Evolutionary conservation across 2,797 vertebrate genomes (phyloP), one percentile per base, ranked within the genome.

Genomic region (Poecilia velifera): DNA sequence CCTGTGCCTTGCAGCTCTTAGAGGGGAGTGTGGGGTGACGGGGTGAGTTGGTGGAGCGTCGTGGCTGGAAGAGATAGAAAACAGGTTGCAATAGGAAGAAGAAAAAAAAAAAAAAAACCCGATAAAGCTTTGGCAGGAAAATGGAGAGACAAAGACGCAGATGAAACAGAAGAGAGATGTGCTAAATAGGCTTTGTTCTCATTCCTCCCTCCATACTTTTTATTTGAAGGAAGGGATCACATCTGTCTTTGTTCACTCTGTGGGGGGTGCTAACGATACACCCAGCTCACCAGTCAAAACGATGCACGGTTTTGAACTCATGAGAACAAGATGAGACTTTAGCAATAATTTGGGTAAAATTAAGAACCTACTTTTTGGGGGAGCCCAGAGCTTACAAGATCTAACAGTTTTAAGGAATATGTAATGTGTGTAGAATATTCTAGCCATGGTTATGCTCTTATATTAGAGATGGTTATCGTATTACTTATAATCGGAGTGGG

Each of bases 171-270:
- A 77, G 75, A 85, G 84, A 79, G 80, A 74, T 84, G 93, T 92
- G 91, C 95, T 96, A 96, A 96, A 96, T 95, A 93, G 93, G 96
- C 96, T 97, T 97, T 97, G 96, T 97, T 97, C 96, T 95, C 93
- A 91, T 92, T 84, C 95, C 87, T 89, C 92, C 90, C 91, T 90
- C 87, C 95, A 92, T 78, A 87, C 90, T 90, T 91, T 80, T 94
- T 92, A 91, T 91, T 92, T 94, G 94, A 90, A 94, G 95, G 91
- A 89, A 93, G 91, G 92, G 92, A 96, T 97, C 95, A 92, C 45
- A 89, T 89, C 93, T 86, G 89, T 91, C 82, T 80, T 84, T 88
- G 45, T 70, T 43, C 66, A 43, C 39, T 70, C 39, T 43, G 39
- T 43, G 66, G 10, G 22, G 66, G 22, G 39, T 43, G 66, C 39